A percentile compares a stretch with the other conserved stretches of the same genome.
phyloP scores from a whole-genome alignment of 2,113 vertebrate species.

The pig (Sus scrofa) region DNA sequence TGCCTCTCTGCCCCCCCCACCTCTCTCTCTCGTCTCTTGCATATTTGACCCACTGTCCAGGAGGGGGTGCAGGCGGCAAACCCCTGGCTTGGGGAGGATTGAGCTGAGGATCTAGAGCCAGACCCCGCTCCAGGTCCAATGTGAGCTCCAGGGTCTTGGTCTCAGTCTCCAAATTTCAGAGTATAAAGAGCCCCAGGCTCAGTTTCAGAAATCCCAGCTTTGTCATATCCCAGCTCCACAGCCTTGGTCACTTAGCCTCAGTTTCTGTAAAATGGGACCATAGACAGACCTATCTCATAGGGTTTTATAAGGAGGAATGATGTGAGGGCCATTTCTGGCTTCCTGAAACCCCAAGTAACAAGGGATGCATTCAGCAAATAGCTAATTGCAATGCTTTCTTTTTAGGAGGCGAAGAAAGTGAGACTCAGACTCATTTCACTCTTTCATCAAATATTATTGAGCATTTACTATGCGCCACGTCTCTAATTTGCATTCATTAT shows the following conservation, averaged over 20 bases:
- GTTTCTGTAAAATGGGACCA: background rate
- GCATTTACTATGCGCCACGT: background rate
- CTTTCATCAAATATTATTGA: background rate
- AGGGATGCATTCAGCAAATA: no score
- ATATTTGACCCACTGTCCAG: background rate
- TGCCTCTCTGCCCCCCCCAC: no score
- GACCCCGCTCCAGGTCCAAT: background rate
- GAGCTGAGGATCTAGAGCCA: background rate
- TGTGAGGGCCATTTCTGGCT: background rate
- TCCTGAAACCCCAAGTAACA: background rate
- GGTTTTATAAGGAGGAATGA: background rate
- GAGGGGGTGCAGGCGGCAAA: background rate
- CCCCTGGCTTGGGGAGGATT: background rate
- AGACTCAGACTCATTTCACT: background rate
- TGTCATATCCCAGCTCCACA: accelerated
- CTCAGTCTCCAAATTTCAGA: background rate
- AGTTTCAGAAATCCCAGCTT: background rate
- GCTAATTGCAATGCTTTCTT: background rate
- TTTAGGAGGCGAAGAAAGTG: background rate
- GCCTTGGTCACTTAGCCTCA: background rate
- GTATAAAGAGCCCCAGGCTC: background rate
- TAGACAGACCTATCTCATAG: background rate
- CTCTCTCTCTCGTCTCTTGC: background rate
- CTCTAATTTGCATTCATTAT: background rate
- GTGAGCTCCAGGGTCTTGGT: background rate